Percentiles rank a stretch among this genome's conserved stretches.
Evolutionary conservation across 2,797 vertebrate genomes (phyloP).

Genomic region (Argya squamiceps): DNA sequence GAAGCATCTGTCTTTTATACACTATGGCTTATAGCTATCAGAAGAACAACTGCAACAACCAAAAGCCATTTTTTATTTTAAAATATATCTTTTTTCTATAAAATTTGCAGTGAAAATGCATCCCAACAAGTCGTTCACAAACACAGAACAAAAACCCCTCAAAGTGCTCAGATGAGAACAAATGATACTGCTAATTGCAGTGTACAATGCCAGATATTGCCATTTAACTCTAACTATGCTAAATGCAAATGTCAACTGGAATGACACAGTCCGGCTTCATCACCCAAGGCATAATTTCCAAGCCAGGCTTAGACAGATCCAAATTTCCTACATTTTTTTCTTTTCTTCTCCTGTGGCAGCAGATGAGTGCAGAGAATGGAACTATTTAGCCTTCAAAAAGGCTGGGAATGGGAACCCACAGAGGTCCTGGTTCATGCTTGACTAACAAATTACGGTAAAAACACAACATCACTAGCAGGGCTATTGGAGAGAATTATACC

Average conservation of each 20-base stretch:
- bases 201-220: slow-evolving; percentile 11
- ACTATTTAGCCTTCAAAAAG: slow-evolving; percentile 47
- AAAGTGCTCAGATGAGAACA: slow-evolving; percentile 1
- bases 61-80: neutral
- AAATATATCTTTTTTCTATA: neutral
- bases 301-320: slow-evolving; percentile 10
- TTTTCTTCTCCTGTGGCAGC: slow-evolving; percentile 52
- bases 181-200: slow-evolving; percentile 35
- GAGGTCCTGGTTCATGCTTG: slow-evolving; percentile 63
- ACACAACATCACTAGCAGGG: slow-evolving; percentile 31
- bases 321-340: slow-evolving; percentile 59
- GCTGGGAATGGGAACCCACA: slow-evolving; percentile 34
- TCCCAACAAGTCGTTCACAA: neutral
- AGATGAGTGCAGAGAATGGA: slow-evolving; percentile 34
- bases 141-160: neutral
- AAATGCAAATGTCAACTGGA: slow-evolving; percentile 30
- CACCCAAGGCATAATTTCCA: slow-evolving; percentile 44
- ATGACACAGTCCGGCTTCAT: slow-evolving; percentile 40
- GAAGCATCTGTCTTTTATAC: neutral
- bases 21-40: neutral
- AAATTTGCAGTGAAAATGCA: neutral
- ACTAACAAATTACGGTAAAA: slow-evolving; percentile 66
- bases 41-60: neutral
- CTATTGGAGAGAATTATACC: slow-evolving; percentile 46
- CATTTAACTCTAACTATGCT: slow-evolving; percentile 30